Evolutionary conservation across 2,113 vertebrate genomes (phyloP).

Genomic region (Pongo abelii): DNA sequence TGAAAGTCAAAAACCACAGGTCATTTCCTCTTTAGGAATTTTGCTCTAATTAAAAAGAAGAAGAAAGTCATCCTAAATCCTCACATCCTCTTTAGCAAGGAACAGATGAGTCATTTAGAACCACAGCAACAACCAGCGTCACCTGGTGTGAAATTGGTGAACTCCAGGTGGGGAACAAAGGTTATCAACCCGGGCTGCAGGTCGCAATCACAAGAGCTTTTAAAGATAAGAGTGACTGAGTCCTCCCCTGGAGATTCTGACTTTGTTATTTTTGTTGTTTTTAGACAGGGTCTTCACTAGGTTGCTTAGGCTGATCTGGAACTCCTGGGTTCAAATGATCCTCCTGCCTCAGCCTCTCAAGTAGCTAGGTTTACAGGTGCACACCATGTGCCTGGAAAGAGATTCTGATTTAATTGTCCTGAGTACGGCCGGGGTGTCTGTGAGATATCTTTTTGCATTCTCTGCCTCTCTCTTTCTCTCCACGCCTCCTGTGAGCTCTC

Average conservation of each 20-base stretch:
- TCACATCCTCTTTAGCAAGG: conserved; percentile 1
- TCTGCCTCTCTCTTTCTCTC: neutral
- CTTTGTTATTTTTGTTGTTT: neutral
- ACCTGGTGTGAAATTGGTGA: neutral
- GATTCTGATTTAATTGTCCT: neutral
- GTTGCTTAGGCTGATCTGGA: neutral
- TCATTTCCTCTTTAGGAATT: conserved; percentile 52
- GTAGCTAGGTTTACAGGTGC: neutral
- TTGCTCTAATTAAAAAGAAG: conserved; percentile 36
- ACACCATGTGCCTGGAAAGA: neutral
- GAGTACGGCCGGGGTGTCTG: neutral
- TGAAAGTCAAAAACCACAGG: conserved; percentile 2
- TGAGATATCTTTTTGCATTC: neutral
- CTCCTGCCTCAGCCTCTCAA: neutral
- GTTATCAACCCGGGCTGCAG: neutral
- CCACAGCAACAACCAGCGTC: neutral
- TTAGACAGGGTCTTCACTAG: neutral
- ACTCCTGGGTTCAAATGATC: neutral
- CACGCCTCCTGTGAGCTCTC: neutral
- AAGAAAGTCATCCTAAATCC: neutral
- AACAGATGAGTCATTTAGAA: conserved; percentile 12
- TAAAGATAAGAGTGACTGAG: neutral
- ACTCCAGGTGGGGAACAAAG: neutral
- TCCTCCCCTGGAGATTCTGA: neutral
- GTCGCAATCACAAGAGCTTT: neutral